Evolutionary conservation across 2,113 vertebrate species (phyloP).

Genomic region (Gila orcuttii): DNA sequence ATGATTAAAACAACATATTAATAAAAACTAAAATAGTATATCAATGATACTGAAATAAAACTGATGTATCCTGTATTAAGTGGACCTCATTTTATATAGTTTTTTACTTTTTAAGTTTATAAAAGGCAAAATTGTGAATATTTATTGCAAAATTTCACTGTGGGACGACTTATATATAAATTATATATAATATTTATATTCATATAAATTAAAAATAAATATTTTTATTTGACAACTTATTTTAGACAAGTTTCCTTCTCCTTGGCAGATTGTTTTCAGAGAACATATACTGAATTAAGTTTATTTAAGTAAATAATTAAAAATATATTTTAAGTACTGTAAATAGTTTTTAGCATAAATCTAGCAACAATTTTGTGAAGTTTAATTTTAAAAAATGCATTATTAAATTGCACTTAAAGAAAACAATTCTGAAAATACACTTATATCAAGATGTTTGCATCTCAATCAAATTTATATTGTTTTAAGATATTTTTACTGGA

Average conservation of each 20-base stretch:
- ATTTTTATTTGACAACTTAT: no score
- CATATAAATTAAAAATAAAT: no score
- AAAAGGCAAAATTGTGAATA: not conserved
- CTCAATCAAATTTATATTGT: not conserved
- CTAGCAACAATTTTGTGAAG: not conserved
- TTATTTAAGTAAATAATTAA: no score
- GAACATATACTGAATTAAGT: no score
- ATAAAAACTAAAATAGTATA: not conserved
- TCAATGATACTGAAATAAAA: not conserved
- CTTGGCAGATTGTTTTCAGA: no score
- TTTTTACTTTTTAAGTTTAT: not conserved
- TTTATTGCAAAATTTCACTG: not conserved
- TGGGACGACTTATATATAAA: not conserved
- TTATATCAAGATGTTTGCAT: no score
- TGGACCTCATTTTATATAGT: no score
- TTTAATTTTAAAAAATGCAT: not conserved
- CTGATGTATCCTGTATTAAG: not conserved
- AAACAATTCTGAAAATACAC: not conserved
- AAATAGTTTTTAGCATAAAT: no score
- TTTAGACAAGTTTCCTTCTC: no score
- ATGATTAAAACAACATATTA: not conserved
- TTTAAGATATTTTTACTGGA: not conserved
- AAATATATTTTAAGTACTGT: no score
- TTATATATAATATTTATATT: no score
- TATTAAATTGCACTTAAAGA: no score